A percentile compares a stretch with the other conserved stretches of the same genome.
Evolutionary conservation across 2,888 invertebrate genomes (phyloP).

Genomic region (Nemoura dubitans): DNA sequence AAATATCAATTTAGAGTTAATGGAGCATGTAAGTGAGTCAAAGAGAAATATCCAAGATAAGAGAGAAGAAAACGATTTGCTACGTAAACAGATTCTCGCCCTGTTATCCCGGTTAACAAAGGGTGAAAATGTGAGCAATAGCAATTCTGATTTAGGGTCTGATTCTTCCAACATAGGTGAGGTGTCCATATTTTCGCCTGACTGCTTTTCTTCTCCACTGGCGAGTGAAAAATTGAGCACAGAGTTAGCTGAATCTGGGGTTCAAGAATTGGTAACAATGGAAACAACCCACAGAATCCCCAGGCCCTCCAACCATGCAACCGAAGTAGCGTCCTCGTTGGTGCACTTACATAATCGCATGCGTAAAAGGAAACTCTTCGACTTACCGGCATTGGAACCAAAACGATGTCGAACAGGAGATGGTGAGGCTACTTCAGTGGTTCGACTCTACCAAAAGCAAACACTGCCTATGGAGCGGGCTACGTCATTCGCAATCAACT

Average conservation of each 20-base stretch:
- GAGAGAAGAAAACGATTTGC: not conserved
- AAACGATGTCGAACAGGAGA: not conserved
- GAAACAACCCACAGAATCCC: not conserved
- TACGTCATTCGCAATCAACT: not conserved
- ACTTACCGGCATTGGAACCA: not conserved
- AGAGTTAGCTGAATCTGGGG: not conserved
- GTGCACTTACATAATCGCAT: not conserved
- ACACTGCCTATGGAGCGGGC: not conserved
- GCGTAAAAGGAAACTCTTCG: not conserved
- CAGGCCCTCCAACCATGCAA: not conserved
- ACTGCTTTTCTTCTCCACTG: not conserved
- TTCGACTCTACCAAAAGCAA: not conserved
- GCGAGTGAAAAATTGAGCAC: not conserved
- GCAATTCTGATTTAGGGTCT: not conserved
- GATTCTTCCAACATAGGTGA: not conserved
- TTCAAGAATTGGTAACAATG: not conserved
- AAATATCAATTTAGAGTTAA: not conserved
- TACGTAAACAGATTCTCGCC: not conserved
- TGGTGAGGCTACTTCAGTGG: not conserved
- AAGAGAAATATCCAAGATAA: not conserved
- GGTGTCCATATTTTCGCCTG: not conserved
- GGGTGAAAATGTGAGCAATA: not conserved
- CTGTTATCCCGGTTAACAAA: not conserved
- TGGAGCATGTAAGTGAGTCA: not conserved
- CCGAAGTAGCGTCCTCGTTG: not conserved